Evolutionary conservation across 2,888 invertebrate genomes (phyloP).

Genomic region (Stramonita haemastoma): DNA sequence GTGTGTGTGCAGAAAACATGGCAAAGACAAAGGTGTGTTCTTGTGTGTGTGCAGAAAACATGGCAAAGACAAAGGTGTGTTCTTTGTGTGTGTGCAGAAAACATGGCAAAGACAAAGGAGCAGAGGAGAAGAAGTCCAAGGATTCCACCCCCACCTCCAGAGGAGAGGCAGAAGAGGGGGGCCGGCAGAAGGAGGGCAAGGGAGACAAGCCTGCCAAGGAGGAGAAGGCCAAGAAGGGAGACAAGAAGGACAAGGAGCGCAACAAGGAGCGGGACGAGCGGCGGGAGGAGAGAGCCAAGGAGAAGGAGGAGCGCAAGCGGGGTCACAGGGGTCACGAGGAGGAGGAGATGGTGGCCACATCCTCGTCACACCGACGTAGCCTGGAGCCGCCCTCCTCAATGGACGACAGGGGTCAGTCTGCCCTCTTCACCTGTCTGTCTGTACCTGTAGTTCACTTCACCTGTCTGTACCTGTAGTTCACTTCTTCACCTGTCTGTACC

Average conservation of each 20-base stretch:
- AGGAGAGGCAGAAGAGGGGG: conserved; percentile 15
- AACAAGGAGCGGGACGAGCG: conserved; percentile 47
- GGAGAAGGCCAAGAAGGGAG: conserved; percentile 49
- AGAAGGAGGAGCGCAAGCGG: conserved; percentile 52
- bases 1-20: too few relatives aligned
- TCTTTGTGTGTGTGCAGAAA: conserved; percentile 1
- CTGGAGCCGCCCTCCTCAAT: conserved; percentile 65
- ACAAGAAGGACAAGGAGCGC: conserved; percentile 49
- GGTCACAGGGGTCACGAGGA: conserved; percentile 51
- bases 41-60: too few relatives aligned
- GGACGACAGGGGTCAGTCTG: conserved; percentile 70
- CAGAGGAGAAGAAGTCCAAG: conserved; percentile 48
- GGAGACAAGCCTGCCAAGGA: conserved; percentile 47
- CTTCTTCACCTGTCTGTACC: too few relatives aligned
- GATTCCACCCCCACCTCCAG: conserved; percentile 42
- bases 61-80: too few relatives aligned
- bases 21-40: too few relatives aligned
- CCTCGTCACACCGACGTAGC: conserved; percentile 55
- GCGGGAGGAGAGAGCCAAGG: conserved; percentile 46
- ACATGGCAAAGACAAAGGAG: conserved; percentile 37
- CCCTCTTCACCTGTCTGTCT: too few relatives aligned
- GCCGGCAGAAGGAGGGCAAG: conserved; percentile 21
- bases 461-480: too few relatives aligned
- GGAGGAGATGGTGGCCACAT: conserved; percentile 54
- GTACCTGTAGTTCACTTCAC: too few relatives aligned